Evolutionary conservation across 2,797 vertebrate genomes (phyloP).

Genomic region (Acestrorhynchus altus): DNA sequence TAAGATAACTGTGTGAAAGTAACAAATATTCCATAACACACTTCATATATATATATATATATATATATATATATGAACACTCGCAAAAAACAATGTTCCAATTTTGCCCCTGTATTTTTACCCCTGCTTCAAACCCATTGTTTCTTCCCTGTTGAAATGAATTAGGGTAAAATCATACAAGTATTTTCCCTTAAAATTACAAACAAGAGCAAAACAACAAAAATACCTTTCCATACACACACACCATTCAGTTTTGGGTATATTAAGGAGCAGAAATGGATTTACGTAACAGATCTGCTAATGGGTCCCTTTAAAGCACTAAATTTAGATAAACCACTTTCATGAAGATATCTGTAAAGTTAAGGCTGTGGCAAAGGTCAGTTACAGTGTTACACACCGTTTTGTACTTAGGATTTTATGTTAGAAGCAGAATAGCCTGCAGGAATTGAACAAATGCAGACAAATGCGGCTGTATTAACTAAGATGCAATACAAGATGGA

Average conservation of each 20-base stretch:
- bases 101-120: not conserved
- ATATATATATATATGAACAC: not conserved
- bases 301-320: conserved; percentile 23
- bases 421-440: not conserved
- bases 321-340: not conserved
- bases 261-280: not conserved
- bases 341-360: not conserved
- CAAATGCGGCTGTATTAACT: too few relatives aligned
- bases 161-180: not conserved
- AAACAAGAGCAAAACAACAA: too few relatives aligned
- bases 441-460: not conserved
- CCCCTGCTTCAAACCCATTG: too few relatives aligned
- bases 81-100: not conserved
- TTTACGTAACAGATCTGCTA: not conserved
- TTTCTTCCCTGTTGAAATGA: not conserved
- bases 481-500: not conserved
- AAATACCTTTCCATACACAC: not conserved
- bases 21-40: conserved; percentile 6
- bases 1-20: not conserved
- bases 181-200: not conserved
- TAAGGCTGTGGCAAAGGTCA: conserved; percentile 45
- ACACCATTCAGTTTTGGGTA: not conserved
- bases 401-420: too few relatives aligned
- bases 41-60: not conserved
- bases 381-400: not conserved